These are phyloP conservation scores for Accipiter cooperii DNA, from an alignment of 2,113 vertebrate species.

Conservation along the genomic window DNA sequence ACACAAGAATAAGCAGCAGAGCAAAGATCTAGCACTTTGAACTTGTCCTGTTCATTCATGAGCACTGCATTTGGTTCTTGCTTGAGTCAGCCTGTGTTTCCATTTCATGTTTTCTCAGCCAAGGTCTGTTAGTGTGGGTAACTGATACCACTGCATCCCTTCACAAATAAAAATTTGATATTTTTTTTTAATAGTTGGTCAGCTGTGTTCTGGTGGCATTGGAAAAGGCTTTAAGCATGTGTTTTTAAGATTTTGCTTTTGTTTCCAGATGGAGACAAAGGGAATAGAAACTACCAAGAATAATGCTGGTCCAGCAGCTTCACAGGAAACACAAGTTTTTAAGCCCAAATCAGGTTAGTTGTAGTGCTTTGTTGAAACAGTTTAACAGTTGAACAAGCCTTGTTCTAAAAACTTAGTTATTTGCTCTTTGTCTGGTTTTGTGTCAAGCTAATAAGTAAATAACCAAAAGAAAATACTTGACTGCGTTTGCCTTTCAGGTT, in stretches of 20 bases:
- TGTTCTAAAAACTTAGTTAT: not conserved
- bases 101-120: not conserved
- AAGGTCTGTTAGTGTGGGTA: not conserved
- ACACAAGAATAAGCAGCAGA: not conserved
- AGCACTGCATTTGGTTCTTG: not conserved
- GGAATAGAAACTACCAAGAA: constrained; percentile 73
- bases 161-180: accelerated
- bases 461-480: not conserved
- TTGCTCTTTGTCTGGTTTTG: not conserved
- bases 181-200: not conserved
- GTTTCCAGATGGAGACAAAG: constrained; percentile 71
- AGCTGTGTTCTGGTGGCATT: not conserved
- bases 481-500: not conserved
- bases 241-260: not conserved
- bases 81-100: not conserved
- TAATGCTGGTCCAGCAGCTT: constrained; percentile 42
- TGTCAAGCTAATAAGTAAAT: not conserved
- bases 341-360: constrained; percentile 68
- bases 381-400: not conserved
- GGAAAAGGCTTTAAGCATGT: not conserved
- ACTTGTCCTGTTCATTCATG: not conserved
- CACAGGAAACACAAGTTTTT: constrained; percentile 65
- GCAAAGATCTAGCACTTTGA: not conserved
- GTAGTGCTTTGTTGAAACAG: not conserved
- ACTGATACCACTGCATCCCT: not conserved